A percentile compares a stretch with the other conserved stretches of the same genome.
Conservation (phyloP, 2,113 vertebrate genomes). For the Otolemur garnettii region DNA sequence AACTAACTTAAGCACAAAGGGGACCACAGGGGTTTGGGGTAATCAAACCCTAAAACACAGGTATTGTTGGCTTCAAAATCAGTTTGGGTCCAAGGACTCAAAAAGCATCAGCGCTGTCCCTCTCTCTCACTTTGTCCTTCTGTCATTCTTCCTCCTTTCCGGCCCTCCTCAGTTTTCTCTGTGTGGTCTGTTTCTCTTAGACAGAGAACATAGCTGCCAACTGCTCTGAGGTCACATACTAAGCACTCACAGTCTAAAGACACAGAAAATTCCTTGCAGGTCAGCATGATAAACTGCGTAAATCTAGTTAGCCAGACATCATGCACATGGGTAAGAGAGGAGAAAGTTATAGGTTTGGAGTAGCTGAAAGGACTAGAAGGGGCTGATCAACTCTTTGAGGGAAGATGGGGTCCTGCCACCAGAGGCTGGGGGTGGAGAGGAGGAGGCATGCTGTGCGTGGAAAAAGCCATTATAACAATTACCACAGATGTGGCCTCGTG, state of each 20-base stretch:
- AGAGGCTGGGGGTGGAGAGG: background rate
- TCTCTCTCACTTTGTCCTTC: background rate
- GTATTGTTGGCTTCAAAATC: background rate
- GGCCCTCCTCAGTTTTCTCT: background rate
- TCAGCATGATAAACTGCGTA: background rate
- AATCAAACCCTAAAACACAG: background rate
- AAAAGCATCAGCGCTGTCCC: background rate
- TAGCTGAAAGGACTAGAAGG: background rate
- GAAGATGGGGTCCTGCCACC: background rate
- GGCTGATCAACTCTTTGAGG: background rate
- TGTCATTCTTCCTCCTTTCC: background rate
- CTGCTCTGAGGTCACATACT: background rate
- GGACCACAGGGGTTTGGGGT: no score
- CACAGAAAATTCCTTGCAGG: no score
- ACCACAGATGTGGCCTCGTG: background rate
- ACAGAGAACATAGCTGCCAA: background rate
- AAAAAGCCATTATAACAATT: background rate
- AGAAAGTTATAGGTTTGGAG: background rate
- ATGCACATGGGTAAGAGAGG: background rate
- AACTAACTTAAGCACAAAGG: background rate
- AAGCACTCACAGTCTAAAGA: background rate
- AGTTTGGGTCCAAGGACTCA: background rate
- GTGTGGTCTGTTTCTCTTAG: background rate
- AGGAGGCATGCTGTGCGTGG: background rate
- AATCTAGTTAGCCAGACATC: background rate